Evolutionary conservation across 2,888 invertebrate species (phyloP).

Genomic region (Clunio marinus): DNA sequence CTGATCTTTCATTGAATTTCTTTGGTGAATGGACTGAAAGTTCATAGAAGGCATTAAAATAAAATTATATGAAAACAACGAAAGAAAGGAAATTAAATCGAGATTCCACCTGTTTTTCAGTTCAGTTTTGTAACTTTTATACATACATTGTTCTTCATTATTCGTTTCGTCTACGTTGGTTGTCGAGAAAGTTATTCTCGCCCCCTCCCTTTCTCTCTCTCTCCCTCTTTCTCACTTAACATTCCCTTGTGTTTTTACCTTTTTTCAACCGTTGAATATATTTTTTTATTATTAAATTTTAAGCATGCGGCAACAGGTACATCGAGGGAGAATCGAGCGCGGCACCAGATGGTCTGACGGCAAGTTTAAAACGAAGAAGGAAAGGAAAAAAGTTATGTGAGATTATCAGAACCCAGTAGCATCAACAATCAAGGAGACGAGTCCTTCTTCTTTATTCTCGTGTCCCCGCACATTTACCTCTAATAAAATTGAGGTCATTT

Average conservation of each 20-base stretch:
- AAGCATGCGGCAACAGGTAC: slow-evolving; percentile 34
- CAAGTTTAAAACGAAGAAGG: background rate
- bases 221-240: slow-evolving; percentile 5
- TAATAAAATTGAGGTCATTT: background rate
- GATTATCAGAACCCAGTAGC: background rate
- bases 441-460: background rate
- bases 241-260: background rate
- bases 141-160: background rate
- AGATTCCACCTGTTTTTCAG: slow-evolving; percentile 28
- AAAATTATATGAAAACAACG: background rate
- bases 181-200: background rate
- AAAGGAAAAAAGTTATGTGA: background rate
- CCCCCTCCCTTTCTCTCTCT: too few relatives aligned
- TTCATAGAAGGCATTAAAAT: slow-evolving; percentile 10
- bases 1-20: too few relatives aligned
- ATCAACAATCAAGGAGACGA: too few relatives aligned
- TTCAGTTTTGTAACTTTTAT: background rate
- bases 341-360: slow-evolving; percentile 35
- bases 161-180: background rate
- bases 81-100: slow-evolving; percentile 20
- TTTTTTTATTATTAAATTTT: slow-evolving; percentile 21
- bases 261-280: slow-evolving; percentile 20
- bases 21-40: too few relatives aligned
- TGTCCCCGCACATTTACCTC: background rate
- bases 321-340: slow-evolving; percentile 2